Evolutionary conservation across 1,140 invertebrate genomes (phyloP).

Genomic region (Diploscapter pachys): DNA sequence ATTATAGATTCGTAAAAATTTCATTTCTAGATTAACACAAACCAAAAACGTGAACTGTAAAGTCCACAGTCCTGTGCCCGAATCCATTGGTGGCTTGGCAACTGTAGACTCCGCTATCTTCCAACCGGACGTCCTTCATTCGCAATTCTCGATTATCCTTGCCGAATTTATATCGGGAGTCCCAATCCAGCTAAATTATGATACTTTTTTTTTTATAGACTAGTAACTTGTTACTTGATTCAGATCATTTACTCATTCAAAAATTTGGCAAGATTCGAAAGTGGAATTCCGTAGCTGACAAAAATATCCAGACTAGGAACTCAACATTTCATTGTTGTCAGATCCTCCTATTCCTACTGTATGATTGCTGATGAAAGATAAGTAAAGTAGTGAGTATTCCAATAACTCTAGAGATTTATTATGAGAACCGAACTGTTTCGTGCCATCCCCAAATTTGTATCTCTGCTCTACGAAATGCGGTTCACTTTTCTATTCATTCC

Average conservation of each 20-base stretch:
- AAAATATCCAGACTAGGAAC: constrained; percentile 15
- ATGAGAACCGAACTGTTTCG: too few relatives aligned
- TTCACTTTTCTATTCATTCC: too few relatives aligned
- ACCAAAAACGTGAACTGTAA: constrained; percentile 38
- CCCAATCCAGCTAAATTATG: constrained; percentile 37
- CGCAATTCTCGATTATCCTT: constrained; percentile 30
- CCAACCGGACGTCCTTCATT: constrained; percentile 33
- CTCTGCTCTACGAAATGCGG: too few relatives aligned
- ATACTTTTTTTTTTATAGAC: background rate
- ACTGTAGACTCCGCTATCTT: constrained; percentile 37
- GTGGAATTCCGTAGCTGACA: background rate
- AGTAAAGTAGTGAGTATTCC: background rate
- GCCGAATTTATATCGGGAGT: constrained; percentile 33
- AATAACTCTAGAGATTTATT: too few relatives aligned
- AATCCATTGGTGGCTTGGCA: constrained; percentile 40
- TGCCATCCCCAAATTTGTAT: too few relatives aligned
- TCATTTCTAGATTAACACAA: background rate
- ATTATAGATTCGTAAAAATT: background rate
- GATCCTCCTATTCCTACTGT: background rate
- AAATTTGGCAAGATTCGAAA: background rate
- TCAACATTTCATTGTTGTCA: background rate
- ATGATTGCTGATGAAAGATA: background rate
- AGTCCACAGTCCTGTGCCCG: constrained; percentile 32
- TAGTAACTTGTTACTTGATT: too few relatives aligned
- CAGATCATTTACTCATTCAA: background rate